Conservation (phyloP, 1,140 invertebrate genomes). For the Drosophila athabasca region DNA sequence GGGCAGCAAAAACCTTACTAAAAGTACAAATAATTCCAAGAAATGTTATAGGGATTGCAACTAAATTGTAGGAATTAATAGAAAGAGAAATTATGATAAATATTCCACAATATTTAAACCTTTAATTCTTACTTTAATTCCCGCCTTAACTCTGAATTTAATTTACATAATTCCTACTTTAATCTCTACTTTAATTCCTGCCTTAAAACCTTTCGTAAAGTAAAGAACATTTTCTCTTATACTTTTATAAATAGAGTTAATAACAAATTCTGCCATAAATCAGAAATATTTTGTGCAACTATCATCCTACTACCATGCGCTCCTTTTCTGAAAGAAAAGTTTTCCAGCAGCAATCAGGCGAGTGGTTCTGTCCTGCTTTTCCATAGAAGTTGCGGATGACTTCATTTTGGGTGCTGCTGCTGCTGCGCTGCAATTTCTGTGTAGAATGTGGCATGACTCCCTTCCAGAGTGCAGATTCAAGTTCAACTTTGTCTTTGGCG, state of each 20-base stretch:
- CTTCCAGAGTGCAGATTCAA: slow-evolving; percentile 29
- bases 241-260: not conserved
- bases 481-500: slow-evolving; percentile 71
- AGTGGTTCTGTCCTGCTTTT: not conserved
- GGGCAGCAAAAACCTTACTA: too few relatives aligned
- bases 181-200: not conserved
- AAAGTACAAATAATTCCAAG: too few relatives aligned
- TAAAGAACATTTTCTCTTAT: too few relatives aligned
- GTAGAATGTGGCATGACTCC: slow-evolving; percentile 15
- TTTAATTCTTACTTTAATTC: too few relatives aligned
- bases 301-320: not conserved
- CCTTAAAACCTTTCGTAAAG: not conserved
- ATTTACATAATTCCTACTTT: not conserved
- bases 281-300: not conserved
- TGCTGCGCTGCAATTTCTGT: slow-evolving; percentile 19
- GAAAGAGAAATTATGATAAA: too few relatives aligned
- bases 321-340: not conserved
- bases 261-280: slow-evolving; percentile 26
- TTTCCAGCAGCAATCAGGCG: slow-evolving; percentile 21
- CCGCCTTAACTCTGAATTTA: not conserved
- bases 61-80: too few relatives aligned
- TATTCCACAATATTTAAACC: too few relatives aligned
- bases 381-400: slow-evolving; percentile 44
- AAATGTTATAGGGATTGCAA: too few relatives aligned
- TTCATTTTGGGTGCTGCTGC: slow-evolving; percentile 37